Evolutionary conservation across 2,797 vertebrate genomes (phyloP).

Genomic region (Arremon brunneinucha): DNA sequence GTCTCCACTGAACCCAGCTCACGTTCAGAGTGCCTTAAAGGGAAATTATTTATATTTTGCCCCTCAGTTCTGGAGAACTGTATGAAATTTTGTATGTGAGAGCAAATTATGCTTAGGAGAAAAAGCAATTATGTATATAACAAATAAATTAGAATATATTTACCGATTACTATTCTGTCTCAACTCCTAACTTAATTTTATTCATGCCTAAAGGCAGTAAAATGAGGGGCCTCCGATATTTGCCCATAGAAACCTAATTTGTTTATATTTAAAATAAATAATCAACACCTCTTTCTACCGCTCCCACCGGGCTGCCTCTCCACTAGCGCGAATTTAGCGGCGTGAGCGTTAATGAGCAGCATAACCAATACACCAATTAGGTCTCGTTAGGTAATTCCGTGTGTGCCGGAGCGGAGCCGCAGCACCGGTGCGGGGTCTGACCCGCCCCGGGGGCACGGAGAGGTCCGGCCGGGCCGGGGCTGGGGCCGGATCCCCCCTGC

Average conservation of each 20-base stretch:
- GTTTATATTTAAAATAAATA: not conserved
- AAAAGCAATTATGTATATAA: not conserved
- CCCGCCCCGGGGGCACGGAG: not conserved
- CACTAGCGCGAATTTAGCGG: not conserved
- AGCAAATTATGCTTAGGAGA: not conserved
- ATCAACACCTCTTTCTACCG: not conserved
- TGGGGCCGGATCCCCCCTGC: too few species aligned
- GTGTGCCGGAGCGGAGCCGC: not conserved
- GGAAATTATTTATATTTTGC: not conserved
- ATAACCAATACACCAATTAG: not conserved
- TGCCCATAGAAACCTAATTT: not conserved
- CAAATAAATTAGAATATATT: not conserved
- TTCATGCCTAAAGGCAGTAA: not conserved
- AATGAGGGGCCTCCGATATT: not conserved
- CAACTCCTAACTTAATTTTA: not conserved
- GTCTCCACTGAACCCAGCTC: not conserved
- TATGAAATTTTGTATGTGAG: not conserved
- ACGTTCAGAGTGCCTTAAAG: not conserved
- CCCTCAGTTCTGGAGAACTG: not conserved
- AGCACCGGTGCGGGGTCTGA: not conserved
- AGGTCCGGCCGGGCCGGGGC: not conserved
- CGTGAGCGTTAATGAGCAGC: not conserved
- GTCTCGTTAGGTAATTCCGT: not conserved
- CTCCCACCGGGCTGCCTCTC: not conserved
- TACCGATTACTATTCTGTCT: not conserved